A percentile compares a stretch with the other conserved stretches of the same genome.
These are phyloP conservation scores for Podocnemis expansa DNA, from an alignment of 2,113 vertebrate species.

Conservation along the genomic window DNA sequence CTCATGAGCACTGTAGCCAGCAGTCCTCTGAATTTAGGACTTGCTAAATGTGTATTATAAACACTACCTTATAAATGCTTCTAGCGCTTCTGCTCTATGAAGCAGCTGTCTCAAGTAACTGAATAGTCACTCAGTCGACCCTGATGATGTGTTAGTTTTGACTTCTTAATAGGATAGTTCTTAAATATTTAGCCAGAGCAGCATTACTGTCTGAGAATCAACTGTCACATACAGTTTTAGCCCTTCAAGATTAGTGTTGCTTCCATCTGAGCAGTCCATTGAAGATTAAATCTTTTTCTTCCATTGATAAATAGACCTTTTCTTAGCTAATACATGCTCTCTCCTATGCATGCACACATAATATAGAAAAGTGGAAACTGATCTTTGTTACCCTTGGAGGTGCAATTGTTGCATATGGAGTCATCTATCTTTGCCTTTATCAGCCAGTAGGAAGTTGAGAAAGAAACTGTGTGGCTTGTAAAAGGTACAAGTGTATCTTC, in stretches of 20 bases:
- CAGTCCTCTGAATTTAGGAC: background rate
- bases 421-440: background rate
- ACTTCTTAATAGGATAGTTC: constrained; percentile 1
- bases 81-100: fast-evolving
- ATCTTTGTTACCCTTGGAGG: background rate
- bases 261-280: constrained; percentile 8
- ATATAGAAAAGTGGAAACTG: background rate
- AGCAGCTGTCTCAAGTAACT: background rate
- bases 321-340: background rate
- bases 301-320: background rate
- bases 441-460: background rate
- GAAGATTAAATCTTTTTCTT: background rate
- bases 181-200: constrained; percentile 15
- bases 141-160: background rate
- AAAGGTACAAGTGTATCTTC: background rate
- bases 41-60: background rate
- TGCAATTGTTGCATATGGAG: background rate
- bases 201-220: background rate
- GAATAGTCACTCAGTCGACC: background rate
- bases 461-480: background rate
- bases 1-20: background rate
- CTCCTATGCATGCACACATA: background rate
- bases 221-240: background rate
- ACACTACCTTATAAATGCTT: background rate
- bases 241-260: background rate